These are phyloP conservation scores for Zalophus californianus DNA, from an alignment of 2,797 vertebrate genomes.

Conservation along the genomic window DNA sequence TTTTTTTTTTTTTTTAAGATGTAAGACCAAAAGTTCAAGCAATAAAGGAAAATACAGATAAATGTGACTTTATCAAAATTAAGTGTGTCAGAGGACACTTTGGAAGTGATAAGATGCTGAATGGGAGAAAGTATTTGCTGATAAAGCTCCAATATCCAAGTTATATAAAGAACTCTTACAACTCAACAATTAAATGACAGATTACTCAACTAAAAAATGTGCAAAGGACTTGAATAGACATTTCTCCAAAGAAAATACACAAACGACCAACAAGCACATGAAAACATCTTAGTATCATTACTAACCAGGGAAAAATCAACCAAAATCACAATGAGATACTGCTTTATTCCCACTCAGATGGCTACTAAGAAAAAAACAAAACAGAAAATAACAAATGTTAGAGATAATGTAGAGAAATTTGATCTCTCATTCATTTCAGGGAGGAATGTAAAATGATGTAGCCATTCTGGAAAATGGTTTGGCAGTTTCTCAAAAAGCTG, in stretches of 20 bases:
- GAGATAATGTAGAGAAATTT: neutral
- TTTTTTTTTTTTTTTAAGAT: too few species aligned
- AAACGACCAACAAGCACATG: neutral
- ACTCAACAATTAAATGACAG: neutral
- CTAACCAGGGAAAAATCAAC: neutral
- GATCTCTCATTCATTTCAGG: neutral
- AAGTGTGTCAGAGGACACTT: neutral
- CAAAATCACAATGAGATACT: neutral
- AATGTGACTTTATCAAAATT: constrained; percentile 4
- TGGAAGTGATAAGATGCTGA: neutral
- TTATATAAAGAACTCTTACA: neutral
- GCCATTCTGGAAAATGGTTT: neutral
- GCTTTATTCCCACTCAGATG: neutral
- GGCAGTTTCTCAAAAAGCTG: neutral
- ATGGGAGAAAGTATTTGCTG: neutral
- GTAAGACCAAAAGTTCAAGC: neutral
- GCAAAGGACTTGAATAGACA: neutral
- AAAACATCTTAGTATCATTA: neutral
- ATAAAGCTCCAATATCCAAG: neutral
- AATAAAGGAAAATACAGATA: neutral
- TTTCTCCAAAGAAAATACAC: neutral
- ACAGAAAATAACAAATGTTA: neutral
- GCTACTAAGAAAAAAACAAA: neutral
- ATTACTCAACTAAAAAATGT: neutral
- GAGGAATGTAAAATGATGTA: neutral